These are phyloP conservation scores for Oryzias dopingdopingensis DNA, from an alignment of 2,797 vertebrate species.

Conservation along the genomic window DNA sequence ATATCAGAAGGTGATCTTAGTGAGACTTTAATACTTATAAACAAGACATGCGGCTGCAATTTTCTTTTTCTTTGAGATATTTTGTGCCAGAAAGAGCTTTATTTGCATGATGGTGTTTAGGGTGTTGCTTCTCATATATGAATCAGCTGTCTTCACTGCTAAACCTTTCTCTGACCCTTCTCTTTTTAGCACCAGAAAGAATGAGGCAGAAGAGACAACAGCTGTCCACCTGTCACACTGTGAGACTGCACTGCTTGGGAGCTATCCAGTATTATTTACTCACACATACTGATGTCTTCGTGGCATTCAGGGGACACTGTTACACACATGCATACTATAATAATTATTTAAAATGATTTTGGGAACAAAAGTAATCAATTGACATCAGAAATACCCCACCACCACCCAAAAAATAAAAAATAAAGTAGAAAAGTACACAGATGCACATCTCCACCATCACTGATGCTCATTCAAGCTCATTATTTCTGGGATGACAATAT, in stretches of 20 bases:
- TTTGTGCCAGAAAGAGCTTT: too few species aligned
- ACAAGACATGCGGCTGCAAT: too few species aligned
- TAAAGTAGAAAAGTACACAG: constrained; percentile 19
- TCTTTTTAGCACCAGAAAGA: constrained; percentile 7
- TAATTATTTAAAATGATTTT: too few species aligned
- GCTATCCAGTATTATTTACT: constrained; percentile 37
- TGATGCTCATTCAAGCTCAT: constrained; percentile 68
- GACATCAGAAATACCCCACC: too few species aligned
- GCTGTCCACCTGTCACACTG: constrained; percentile 41
- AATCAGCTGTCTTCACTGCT: constrained; percentile 16
- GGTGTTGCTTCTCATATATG: too few species aligned
- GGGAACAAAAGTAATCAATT: too few species aligned
- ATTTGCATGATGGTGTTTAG: too few species aligned
- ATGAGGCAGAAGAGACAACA: constrained; percentile 36
- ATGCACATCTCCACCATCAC: constrained; percentile 46
- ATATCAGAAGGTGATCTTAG: too few species aligned
- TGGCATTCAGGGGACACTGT: background rate
- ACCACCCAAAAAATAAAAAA: too few species aligned
- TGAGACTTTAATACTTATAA: too few species aligned
- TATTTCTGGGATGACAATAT: constrained; percentile 54
- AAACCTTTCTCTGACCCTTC: constrained; percentile 21
- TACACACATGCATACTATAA: background rate
- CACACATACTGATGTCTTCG: constrained; percentile 3
- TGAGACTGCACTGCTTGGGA: constrained; percentile 31
- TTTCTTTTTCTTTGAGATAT: too few species aligned